These are phyloP conservation scores for Phylloscopus whistleri DNA, from an alignment of 2,113 vertebrate genomes.

Conservation along the genomic window DNA sequence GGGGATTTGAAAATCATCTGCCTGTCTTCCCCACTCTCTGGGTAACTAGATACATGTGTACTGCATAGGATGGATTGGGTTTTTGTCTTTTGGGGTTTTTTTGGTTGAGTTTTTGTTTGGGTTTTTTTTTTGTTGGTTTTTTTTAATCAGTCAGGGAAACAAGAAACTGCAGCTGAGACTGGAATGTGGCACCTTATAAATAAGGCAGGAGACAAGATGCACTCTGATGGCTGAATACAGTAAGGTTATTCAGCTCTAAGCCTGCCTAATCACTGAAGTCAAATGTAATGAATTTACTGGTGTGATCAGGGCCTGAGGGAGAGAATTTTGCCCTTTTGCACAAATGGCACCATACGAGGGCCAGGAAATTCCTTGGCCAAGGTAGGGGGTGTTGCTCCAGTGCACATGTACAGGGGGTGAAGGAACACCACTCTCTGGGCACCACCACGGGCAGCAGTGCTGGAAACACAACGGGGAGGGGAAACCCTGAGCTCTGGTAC, in stretches of 20 bases:
- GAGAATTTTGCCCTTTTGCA: constrained; percentile 1
- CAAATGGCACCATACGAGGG: background rate
- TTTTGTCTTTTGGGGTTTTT: background rate
- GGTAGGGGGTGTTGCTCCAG: background rate
- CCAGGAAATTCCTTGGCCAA: constrained; percentile 35
- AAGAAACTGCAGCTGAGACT: constrained; percentile 41
- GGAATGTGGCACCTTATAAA: constrained; percentile 64
- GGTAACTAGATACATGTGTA: background rate
- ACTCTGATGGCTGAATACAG: constrained; percentile 55
- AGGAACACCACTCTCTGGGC: background rate
- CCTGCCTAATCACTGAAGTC: constrained; percentile 42
- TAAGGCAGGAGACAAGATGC: constrained; percentile 51
- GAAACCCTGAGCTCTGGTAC: background rate
- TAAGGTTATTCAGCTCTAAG: constrained; percentile 51
- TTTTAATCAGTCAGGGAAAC: background rate
- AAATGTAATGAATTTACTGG: constrained; percentile 43
- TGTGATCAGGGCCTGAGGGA: background rate
- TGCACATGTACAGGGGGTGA: background rate
- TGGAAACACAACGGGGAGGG: background rate
- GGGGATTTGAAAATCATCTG: background rate
- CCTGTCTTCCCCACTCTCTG: background rate
- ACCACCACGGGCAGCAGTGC: rapidly evolving
- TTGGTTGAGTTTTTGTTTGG: background rate
- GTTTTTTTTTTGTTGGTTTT: background rate
- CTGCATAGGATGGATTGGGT: background rate